phyloP scores from a whole-genome alignment of 2,888 invertebrate species.

The Uloborus plumipes region DNA sequence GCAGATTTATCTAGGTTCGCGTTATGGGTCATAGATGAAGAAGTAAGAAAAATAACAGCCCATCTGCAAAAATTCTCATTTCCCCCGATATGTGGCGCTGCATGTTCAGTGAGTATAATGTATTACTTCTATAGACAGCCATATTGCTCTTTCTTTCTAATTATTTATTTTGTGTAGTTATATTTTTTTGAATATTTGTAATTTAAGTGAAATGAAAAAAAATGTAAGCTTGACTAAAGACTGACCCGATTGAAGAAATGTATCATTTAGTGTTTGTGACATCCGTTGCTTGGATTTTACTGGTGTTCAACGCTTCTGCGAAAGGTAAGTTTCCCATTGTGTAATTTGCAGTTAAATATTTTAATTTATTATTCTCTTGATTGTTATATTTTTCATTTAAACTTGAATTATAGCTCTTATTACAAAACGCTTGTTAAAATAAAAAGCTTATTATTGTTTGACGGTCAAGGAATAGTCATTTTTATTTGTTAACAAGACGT shows the following conservation, averaged over 20 bases:
- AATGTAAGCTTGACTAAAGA: no score
- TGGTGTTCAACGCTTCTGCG: neutral
- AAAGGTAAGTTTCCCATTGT: neutral
- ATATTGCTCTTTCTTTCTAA: conserved; percentile 15
- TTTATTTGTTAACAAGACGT: no score
- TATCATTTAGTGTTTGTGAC: neutral
- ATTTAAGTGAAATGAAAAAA: no score
- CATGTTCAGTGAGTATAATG: conserved; percentile 5
- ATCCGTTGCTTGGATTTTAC: neutral
- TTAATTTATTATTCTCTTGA: no score
- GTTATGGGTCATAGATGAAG: no score
- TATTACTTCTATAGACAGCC: conserved; percentile 17
- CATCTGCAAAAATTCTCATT: conserved; percentile 4
- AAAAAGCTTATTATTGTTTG: no score
- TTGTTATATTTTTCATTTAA: no score
- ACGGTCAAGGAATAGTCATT: no score
- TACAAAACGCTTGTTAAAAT: no score
- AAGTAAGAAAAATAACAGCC: neutral
- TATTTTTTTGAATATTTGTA: neutral
- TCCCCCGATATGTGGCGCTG: conserved; percentile 61
- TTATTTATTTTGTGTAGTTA: neutral
- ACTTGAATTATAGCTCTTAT: no score
- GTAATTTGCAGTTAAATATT: no score
- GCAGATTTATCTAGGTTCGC: no score
- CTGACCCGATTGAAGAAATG: neutral